Evolutionary conservation across 2,797 vertebrate species (phyloP).

Genomic region (Clarias laeviceps): DNA sequence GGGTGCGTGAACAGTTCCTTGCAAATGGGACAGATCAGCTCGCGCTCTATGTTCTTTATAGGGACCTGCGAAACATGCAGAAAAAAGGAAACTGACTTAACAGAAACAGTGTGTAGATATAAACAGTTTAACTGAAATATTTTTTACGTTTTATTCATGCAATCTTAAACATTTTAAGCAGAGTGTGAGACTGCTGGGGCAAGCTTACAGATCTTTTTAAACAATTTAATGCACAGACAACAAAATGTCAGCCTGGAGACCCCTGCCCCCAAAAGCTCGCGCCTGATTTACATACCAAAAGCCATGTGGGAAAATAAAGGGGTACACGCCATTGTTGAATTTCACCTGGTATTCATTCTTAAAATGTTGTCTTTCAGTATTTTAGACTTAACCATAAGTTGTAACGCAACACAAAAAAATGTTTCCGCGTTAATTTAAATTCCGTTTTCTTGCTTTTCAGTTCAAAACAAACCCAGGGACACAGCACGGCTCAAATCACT

Average conservation of each 20-base stretch:
- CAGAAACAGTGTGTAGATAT: neutral
- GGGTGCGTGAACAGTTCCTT: slow-evolving; percentile 97
- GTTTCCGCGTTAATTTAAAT: neutral
- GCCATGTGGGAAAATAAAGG: slow-evolving; percentile 16
- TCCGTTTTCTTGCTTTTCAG: neutral
- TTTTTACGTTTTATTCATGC: neutral
- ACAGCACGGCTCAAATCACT: neutral
- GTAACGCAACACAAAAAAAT: neutral
- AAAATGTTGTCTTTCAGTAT: neutral
- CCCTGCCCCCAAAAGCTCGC: neutral
- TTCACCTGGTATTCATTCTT: neutral
- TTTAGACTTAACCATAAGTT: too few relatives aligned
- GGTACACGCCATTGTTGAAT: slow-evolving; percentile 28
- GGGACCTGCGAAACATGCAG: slow-evolving; percentile 77
- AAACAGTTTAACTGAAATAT: neutral
- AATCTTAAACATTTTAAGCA: neutral
- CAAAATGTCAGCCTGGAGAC: neutral
- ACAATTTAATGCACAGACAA: neutral
- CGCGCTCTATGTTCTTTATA: slow-evolving; percentile 94
- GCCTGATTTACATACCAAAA: slow-evolving; percentile 34
- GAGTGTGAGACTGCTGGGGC: neutral
- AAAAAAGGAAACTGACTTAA: neutral
- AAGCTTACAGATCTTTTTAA: neutral
- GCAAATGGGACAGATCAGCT: slow-evolving; percentile 95
- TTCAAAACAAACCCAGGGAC: neutral